Evolutionary conservation across 2,888 invertebrate genomes (phyloP), one percentile per base, ranked within the genome.

Genomic region (Apotomis capreana): DNA sequence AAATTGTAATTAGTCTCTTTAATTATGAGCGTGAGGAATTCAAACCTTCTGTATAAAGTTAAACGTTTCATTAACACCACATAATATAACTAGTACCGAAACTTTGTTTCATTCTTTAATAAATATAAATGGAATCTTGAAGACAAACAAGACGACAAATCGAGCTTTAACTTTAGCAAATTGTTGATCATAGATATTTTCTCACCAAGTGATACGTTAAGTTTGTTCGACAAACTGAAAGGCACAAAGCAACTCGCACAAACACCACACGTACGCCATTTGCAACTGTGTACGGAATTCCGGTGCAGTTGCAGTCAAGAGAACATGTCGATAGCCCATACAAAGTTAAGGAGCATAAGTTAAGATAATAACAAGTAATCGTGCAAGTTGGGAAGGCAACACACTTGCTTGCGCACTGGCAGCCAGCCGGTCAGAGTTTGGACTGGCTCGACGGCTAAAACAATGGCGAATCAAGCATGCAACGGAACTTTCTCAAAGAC

Each of bases 401-500:
- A 87, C 84, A 87, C 87, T 89, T 87, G 86, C 84, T 88, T 87
- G 86, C 84, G 81, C 85, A 81, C 79, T 83, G 86, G 85, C 84
- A 82, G 77, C 78, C 78, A 78, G 79, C 81, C 84, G 90, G 89
- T 87, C 89, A 87, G 87, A 91, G 89, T 90, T 90, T 85, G 84
- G 85, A 83, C 81, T 85, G 78, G 82, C 83, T 88, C 84, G 83
- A 83, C 83, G 80, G 83, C 87, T 90, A 86, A 89, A 90, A 92
- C 90, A 92, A 91, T 91, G 88, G 88, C 87, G 87, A 90, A 92
- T 92, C 90, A 90, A 91, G 88, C 89, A 91, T 92, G 91, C 91
- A 89, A 86, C 87, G 88, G 89, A 92, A 92, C 90, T 91, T 89
- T 83, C 84, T 85, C 89, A 87, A 89, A 90, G 89, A 91, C 88